A percentile compares a stretch with the other conserved stretches of the same genome.
These are phyloP conservation scores for Brachyhypopomus gauderio DNA, from an alignment of 2,113 vertebrate genomes.

Conservation along the genomic window DNA sequence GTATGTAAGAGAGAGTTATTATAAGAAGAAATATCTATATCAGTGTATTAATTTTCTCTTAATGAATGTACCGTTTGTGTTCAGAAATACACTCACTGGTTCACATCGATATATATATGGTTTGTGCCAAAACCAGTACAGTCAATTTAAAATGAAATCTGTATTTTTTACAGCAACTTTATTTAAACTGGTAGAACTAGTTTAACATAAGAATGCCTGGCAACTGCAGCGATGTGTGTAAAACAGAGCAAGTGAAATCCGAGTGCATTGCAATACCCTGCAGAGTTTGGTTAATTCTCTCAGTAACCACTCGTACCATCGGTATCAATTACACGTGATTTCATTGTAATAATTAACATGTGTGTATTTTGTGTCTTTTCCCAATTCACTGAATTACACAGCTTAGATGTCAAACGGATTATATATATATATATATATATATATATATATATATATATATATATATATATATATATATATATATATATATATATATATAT, in stretches of 20 bases:
- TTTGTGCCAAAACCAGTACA: conserved; percentile 47
- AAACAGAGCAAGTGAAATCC: conserved; percentile 88
- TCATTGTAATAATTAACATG: conserved; percentile 92
- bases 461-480: neutral
- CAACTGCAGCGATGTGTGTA: conserved; percentile 88
- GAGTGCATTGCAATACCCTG: conserved; percentile 92
- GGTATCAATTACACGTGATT: conserved; percentile 96
- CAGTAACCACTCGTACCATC: conserved; percentile 92
- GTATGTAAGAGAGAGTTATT: conserved; percentile 45
- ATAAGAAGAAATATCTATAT: conserved; percentile 28
- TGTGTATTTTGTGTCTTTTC: conserved; percentile 59
- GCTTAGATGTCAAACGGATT: neutral
- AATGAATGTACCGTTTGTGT: conserved; percentile 29
- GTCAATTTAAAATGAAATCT: neutral
- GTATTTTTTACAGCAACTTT: conserved; percentile 13
- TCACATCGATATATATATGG: conserved; percentile 46
- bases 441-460: conserved; percentile 9
- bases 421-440: conserved; percentile 7
- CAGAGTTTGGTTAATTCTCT: conserved; percentile 94
- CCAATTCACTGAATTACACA: conserved; percentile 21
- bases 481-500: no score
- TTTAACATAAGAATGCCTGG: conserved; percentile 83
- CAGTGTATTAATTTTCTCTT: conserved; percentile 10
- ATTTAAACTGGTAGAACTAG: conserved; percentile 83
- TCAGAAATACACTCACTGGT: conserved; percentile 58